Evolutionary conservation across 2,797 vertebrate species (phyloP), one percentile per base, ranked within the genome.

Genomic region (Molothrus ater): DNA sequence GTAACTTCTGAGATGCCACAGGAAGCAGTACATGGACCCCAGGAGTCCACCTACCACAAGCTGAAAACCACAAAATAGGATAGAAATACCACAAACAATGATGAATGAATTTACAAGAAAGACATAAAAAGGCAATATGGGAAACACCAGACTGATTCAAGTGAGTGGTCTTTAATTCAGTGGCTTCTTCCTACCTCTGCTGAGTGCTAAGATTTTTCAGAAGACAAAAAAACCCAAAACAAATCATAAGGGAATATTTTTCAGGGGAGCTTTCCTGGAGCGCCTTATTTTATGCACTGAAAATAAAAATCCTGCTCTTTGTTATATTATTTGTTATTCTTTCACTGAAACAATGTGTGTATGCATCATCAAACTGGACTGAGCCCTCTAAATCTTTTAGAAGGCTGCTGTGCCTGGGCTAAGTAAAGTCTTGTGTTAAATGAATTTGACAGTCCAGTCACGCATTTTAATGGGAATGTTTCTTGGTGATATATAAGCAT

Each of bases 271-370:
- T 92, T 88, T 84, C 57, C 60, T 54, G 21, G 32, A 86, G 16
- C 4, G 2, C 22, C 36, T 81, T 71, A 66, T 88, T 79, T 93
- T 89, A 85, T 60, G 10, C 48, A 42, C 51, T 45, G 42, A 83
- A 87, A 94, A 91, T 65, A 89, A 84, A 88, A 79, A 63, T 38
- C 11, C 85, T 93, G 42, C 45, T 80, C 4, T 85, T 38, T 3
- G 28, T 89, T 90, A 64, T 32, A 48, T 51, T 51, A 66, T 87
- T 91, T 93, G 40, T 70, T 92, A 73, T 94, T 90, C 40, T 92
- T 90, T 66, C 59, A 25, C 28, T 65, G 50, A 87, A 91, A 50
- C 10, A 43, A 38, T 0, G 2, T 51, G 24, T 47, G 14, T 50
- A 65, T 68, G 32, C 20, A 88, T 78, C 75, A 71, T 9, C 22